Percentiles rank a stretch among this genome's conserved stretches.
Evolutionary conservation across 2,113 vertebrate genomes (phyloP).

Genomic region (Larimichthys polyactis): DNA sequence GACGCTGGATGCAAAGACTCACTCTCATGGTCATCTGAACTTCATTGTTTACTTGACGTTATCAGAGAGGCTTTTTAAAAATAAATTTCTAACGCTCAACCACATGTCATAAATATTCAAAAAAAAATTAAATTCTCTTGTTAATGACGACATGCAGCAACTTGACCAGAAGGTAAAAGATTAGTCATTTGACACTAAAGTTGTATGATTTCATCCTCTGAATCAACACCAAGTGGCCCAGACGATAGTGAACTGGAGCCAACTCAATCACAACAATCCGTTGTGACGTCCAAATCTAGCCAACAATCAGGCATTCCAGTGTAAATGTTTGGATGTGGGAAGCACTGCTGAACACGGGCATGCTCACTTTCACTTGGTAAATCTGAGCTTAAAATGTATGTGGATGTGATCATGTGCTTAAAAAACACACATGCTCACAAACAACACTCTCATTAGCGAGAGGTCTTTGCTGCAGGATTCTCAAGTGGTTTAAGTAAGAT

Average conservation of each 20-base stretch:
- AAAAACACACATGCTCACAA: constrained; percentile 1
- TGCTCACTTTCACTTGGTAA: not conserved
- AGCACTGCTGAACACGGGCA: not conserved
- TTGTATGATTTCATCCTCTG: not conserved
- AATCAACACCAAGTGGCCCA: not conserved
- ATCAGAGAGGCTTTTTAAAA: too few species aligned
- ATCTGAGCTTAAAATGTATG: not conserved
- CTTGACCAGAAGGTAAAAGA: not conserved
- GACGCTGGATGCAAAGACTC: not conserved
- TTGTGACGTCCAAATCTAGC: not conserved
- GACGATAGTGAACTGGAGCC: not conserved
- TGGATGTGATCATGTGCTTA: not conserved
- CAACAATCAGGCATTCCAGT: not conserved
- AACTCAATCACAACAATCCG: not conserved
- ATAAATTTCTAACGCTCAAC: not conserved
- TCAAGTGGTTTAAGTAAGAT: constrained; percentile 6
- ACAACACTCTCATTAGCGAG: not conserved
- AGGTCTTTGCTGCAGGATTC: constrained; percentile 3
- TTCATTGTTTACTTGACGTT: too few species aligned
- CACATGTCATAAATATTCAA: too few species aligned
- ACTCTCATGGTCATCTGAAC: too few species aligned
- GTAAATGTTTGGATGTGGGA: not conserved
- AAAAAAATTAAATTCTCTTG: too few species aligned
- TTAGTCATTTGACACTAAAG: not conserved
- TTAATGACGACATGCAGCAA: too few species aligned